These are phyloP conservation scores for Parauchenoglanis punctatus DNA, from an alignment of 2,797 vertebrate species.

Conservation along the genomic window DNA sequence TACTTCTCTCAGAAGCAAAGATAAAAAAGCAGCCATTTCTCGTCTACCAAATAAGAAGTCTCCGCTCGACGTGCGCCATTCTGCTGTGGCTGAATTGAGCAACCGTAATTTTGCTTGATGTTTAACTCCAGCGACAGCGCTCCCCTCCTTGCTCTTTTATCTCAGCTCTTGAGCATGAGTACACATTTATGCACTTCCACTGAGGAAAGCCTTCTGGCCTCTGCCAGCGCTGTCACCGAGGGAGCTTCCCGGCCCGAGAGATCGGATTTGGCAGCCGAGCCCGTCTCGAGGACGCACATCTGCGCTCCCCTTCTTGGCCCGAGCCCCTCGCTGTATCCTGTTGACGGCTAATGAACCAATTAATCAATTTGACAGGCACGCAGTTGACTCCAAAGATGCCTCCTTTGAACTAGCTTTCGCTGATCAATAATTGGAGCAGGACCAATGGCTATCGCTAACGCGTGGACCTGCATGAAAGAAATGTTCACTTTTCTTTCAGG, in stretches of 20 bases:
- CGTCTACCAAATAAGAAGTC: slow-evolving; percentile 39
- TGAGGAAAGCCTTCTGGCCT: slow-evolving; percentile 58
- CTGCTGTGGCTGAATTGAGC: slow-evolving; percentile 30
- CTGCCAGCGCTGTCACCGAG: slow-evolving; percentile 51
- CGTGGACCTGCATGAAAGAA: slow-evolving; percentile 10
- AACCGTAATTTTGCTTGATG: slow-evolving; percentile 49
- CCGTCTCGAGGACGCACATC: slow-evolving; percentile 59
- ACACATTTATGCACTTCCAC: slow-evolving; percentile 54
- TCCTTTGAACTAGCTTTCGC: slow-evolving; percentile 22
- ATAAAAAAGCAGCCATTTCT: slow-evolving; percentile 21
- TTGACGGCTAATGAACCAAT: slow-evolving; percentile 55
- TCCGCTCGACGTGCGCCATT: slow-evolving; percentile 34
- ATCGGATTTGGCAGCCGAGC: slow-evolving; percentile 53
- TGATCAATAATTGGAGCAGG: slow-evolving; percentile 22
- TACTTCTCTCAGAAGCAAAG: slow-evolving; percentile 4
- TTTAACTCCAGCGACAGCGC: slow-evolving; percentile 40
- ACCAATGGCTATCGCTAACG: slow-evolving; percentile 29
- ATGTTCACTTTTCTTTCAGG: neutral
- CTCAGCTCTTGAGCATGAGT: slow-evolving; percentile 51
- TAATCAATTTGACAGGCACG: slow-evolving; percentile 53
- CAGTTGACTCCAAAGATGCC: slow-evolving; percentile 36
- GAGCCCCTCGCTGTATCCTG: slow-evolving; percentile 42
- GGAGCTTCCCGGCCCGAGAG: slow-evolving; percentile 55
- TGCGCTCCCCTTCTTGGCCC: slow-evolving; percentile 53
- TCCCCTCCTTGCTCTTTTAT: slow-evolving; percentile 52